Base-by-base conservation (phyloP, 2,113 vertebrate species). In the Lophura nycthemera region DNA sequence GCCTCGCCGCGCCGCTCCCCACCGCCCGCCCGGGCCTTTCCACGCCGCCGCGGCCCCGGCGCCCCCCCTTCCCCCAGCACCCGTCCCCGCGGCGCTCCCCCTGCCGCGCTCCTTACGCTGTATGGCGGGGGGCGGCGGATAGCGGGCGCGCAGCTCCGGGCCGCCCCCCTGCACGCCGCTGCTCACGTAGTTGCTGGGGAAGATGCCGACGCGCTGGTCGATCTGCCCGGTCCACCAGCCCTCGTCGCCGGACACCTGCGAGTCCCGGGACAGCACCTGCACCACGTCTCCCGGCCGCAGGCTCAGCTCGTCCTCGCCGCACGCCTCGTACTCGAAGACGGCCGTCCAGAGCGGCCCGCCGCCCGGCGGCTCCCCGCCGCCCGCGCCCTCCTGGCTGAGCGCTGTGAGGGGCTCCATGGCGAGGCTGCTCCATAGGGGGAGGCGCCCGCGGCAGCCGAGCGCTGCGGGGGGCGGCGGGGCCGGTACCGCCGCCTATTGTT, bases 211-310 rank as follows among this genome's bases (percentile, higher is more conserved):
- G 72, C 98, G 98, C 97, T 99, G 98, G 82, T 98, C 98, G 78
- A 99, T 98, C 97, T 98, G 98, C 27, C 99, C 99, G 34, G 99
- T 99, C 99, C 99, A 99, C 99, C 99, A 99, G 60, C 99, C 99
- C 94, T 99, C 99, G 89, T 99, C 99, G 34, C 99, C 99, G 9
- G 99, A 99, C 91, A 99, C 99, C 93, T 99, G 98, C 34, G 98
- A 99, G 97, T 99, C 99, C 97, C 98, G 98, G 95, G 99, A 99
- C 95, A 99, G 97, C 92, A 99, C 98, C 96, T 99, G 98, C 93
- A 99, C 99, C 97, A 98, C 96, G 96, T 99, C 99, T 32, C 99
- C 99, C 82, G 98, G 98, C 43, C 98, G 98, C 95, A 99, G 98
- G 97, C 98, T 99, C 96, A 99, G 98, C 98, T 99, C 99, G 96